These are phyloP conservation scores for Neomicropteryx cornuta DNA, from an alignment of 1,140 invertebrate genomes.

Conservation along the genomic window DNA sequence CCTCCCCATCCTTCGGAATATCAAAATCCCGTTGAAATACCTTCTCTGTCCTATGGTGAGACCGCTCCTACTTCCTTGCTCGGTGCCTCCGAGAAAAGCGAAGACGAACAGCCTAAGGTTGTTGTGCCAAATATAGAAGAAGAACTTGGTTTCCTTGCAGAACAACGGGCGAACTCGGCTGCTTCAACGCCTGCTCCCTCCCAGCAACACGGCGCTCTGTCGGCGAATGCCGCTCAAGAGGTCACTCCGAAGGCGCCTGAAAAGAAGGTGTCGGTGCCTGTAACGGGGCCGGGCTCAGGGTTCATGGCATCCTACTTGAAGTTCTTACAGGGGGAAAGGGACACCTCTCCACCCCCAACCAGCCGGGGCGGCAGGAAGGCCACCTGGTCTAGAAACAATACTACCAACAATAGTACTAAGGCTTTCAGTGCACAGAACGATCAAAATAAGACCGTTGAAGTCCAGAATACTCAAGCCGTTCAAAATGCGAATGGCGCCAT, in stretches of 20 bases:
- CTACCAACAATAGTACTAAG: slow-evolving; percentile 26
- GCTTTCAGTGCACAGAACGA: slow-evolving; percentile 27
- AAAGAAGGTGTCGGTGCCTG: slow-evolving; percentile 41
- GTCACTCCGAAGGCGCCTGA: slow-evolving; percentile 37
- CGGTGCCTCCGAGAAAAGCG: slow-evolving; percentile 39
- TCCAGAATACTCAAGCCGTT: slow-evolving; percentile 22
- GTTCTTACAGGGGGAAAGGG: slow-evolving; percentile 70
- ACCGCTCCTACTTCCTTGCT: slow-evolving; percentile 32
- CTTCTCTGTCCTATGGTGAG: slow-evolving; percentile 46
- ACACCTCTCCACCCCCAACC: slow-evolving; percentile 62
- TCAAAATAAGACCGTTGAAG: slow-evolving; percentile 24
- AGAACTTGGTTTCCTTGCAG: slow-evolving; percentile 65
- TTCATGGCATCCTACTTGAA: slow-evolving; percentile 79
- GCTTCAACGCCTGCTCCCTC: slow-evolving; percentile 40
- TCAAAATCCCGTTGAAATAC: slow-evolving; percentile 51
- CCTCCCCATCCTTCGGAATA: slow-evolving; percentile 52
- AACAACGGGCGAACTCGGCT: slow-evolving; percentile 43
- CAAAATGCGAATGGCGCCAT: slow-evolving; percentile 31
- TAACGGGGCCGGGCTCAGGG: slow-evolving; percentile 54
- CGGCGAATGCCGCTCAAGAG: slow-evolving; percentile 33
- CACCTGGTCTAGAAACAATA: slow-evolving; percentile 46
- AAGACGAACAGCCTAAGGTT: slow-evolving; percentile 64
- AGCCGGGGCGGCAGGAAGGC: slow-evolving; percentile 51
- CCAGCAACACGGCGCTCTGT: slow-evolving; percentile 32
- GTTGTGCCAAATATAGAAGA: slow-evolving; percentile 78